phyloP scores from a whole-genome alignment of 2,113 vertebrate genomes.

The Bubalus kerabau region DNA sequence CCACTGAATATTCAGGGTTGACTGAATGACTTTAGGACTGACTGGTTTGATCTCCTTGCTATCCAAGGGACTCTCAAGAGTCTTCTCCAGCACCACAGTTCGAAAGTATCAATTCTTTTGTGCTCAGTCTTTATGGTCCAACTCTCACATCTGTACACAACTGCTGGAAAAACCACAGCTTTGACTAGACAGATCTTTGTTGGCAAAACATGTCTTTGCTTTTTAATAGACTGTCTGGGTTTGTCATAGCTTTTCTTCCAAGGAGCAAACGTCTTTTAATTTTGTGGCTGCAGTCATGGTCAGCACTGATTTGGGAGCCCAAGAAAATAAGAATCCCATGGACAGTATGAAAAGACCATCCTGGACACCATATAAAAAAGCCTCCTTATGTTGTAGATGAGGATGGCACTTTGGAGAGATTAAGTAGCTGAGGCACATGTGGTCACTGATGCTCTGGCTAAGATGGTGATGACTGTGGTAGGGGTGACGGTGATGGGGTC shows the following conservation, averaged over 20 bases:
- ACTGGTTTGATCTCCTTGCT: background rate
- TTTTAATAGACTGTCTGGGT: background rate
- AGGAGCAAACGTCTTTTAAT: background rate
- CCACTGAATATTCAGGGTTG: background rate
- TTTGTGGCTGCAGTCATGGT: background rate
- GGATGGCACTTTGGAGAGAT: background rate
- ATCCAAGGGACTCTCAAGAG: background rate
- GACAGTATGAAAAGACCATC: background rate
- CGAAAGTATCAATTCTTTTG: background rate
- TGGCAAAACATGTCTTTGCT: background rate
- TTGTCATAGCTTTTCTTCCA: background rate
- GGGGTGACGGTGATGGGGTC: background rate
- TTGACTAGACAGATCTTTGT: background rate
- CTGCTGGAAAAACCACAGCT: background rate
- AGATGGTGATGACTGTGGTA: background rate
- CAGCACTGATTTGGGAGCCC: background rate
- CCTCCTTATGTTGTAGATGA: background rate
- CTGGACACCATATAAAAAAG: background rate
- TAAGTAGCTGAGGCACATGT: accelerated
- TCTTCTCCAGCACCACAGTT: background rate
- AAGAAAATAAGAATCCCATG: background rate
- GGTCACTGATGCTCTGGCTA: accelerated
- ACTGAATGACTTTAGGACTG: background rate
- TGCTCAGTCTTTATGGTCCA: background rate
- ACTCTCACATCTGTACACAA: background rate